Evolutionary conservation across 2,888 invertebrate genomes (phyloP), one percentile per base, ranked within the genome.

Genomic region (Autographa pulchrina): DNA sequence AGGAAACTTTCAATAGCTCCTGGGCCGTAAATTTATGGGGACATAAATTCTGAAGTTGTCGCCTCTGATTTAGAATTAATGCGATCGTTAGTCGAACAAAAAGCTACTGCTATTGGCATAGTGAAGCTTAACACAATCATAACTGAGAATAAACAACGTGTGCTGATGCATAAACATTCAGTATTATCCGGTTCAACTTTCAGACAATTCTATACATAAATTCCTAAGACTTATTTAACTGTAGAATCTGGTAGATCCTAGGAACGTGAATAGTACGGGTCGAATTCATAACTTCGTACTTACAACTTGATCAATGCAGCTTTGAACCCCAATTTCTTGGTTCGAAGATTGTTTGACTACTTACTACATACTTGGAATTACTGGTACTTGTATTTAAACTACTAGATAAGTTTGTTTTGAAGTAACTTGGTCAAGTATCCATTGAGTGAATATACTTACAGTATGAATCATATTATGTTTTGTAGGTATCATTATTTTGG

Each of bases 51-150:
- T n/a, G n/a, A 48, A 48, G 48, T 48, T 48, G n/a, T 48, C 48
- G 48, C 48, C n/a, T 48, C n/a, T 48, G 48, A 48, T 48, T n/a
- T 48, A 48, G 48, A n/a, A 48, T 16, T 43, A 43, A 43, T 43
- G 16, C 14, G 43, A 43, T 43, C 48, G 48, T 48, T 48, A 48
- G 48, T 48, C 48, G n/a, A 48, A 48, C 48, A 48, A 48, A n/a
- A 48, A 48, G 48, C n/a, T 48, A n/a, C 48, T 48, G 48, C 8
- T 48, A 48, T 48, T 48, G 8, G 48, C n/a, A 48, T 5, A 0
- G 48, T n/a, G 6, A n/a, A n/a, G n/a, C n/a, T 6, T 48, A 14
- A 16, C 14, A 14, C 43, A n/a, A n/a, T 38, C 38, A 38, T 11
- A 38, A 38, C 11, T 38, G 38, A 38, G 38, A 38, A 8, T 38